These are phyloP conservation scores for Alosa alosa DNA, from an alignment of 2,113 vertebrate species.

Conservation along the genomic window DNA sequence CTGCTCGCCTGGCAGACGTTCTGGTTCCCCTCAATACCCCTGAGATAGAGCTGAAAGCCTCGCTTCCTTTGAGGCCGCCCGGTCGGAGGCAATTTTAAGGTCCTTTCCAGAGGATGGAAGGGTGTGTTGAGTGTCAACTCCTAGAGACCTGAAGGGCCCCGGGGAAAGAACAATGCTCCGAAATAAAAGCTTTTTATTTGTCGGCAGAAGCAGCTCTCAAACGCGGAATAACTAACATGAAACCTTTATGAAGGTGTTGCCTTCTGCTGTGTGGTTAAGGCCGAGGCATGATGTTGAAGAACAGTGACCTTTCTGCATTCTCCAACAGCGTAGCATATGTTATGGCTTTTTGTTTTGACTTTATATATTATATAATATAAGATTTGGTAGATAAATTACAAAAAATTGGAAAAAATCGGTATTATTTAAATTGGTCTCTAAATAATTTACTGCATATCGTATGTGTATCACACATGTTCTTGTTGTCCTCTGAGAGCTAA, in stretches of 20 bases:
- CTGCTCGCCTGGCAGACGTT: background rate
- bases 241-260: slow-evolving; percentile 13
- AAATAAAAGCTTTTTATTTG: slow-evolving; percentile 20
- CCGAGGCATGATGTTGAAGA: background rate
- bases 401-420: background rate
- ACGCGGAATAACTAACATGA: background rate
- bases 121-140: slow-evolving; percentile 1
- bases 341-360: background rate
- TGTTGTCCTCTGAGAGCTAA: background rate
- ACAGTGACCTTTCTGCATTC: background rate
- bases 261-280: background rate
- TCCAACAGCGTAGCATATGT: background rate
- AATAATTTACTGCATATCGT: background rate
- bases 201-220: background rate
- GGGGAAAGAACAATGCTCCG: background rate
- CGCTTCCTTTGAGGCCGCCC: background rate
- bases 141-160: background rate
- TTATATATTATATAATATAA: background rate
- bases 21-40: background rate
- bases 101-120: slow-evolving; percentile 12
- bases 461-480: background rate
- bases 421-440: background rate
- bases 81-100: slow-evolving; percentile 20
- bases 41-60: slow-evolving; percentile 9
- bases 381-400: background rate